Evolutionary conservation across 2,888 invertebrate species (phyloP).

Genomic region (Sesia apiformis): DNA sequence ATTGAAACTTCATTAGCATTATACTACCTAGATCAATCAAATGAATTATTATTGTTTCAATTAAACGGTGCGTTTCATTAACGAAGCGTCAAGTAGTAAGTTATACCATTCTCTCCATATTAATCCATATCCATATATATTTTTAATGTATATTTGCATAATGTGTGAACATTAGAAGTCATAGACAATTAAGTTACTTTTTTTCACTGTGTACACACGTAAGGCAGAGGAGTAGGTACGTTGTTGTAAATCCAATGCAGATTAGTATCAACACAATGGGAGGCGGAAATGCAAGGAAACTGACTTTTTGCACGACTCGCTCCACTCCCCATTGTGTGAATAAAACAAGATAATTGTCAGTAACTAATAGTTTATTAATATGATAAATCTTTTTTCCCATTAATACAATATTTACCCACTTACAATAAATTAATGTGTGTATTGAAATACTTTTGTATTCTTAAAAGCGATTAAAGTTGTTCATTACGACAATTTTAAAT

Average conservation of each 20-base stretch:
- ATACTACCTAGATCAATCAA: too few relatives aligned
- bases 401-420: background rate
- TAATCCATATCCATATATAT: too few relatives aligned
- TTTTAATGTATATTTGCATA: background rate
- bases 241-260: constrained; percentile 34
- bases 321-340: constrained; percentile 43
- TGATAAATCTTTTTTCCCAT: constrained; percentile 22
- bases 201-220: constrained; percentile 7
- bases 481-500: too few relatives aligned
- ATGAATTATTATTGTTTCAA: too few relatives aligned
- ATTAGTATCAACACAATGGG: constrained; percentile 59
- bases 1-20: too few relatives aligned
- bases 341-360: constrained; percentile 40
- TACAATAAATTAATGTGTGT: too few relatives aligned
- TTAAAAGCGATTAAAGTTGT: too few relatives aligned
- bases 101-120: background rate
- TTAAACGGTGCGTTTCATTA: too few relatives aligned
- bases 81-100: background rate
- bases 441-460: too few relatives aligned
- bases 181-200: background rate
- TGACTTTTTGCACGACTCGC: constrained; percentile 45
- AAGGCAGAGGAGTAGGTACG: constrained; percentile 29
- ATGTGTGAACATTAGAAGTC: background rate
- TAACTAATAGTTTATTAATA: constrained; percentile 27
- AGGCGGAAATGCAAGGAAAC: constrained; percentile 54